Conservation (phyloP, 1,140 invertebrate species). For the Drosophila pandora region DNA sequence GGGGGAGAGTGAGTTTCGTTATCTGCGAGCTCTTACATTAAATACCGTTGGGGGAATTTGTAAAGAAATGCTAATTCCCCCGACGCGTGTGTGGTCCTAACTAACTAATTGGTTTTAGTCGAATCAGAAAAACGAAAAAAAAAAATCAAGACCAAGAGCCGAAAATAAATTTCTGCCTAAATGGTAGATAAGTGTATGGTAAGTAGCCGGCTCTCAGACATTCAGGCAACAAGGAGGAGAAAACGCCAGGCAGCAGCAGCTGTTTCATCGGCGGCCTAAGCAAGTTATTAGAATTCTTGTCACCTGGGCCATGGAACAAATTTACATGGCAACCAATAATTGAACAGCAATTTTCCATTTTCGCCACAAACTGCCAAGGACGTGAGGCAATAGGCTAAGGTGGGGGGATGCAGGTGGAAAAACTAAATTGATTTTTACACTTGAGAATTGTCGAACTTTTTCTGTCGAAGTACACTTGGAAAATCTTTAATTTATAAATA, state of each 20-base stretch:
- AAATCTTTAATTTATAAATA: neutral
- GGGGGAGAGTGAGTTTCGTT: slow-evolving; percentile 43
- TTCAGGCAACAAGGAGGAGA: neutral
- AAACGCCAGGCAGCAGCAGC: neutral
- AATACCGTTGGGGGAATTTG: slow-evolving; percentile 78
- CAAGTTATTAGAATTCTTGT: slow-evolving; percentile 81
- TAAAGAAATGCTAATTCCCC: slow-evolving; percentile 71
- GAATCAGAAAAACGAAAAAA: slow-evolving; percentile 21
- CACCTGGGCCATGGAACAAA: slow-evolving; percentile 63
- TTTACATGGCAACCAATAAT: slow-evolving; percentile 78
- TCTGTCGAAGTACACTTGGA: slow-evolving; percentile 1
- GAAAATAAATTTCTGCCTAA: slow-evolving; percentile 75
- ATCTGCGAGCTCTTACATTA: slow-evolving; percentile 67
- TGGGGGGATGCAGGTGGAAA: slow-evolving; percentile 14
- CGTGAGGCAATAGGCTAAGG: slow-evolving; percentile 41
- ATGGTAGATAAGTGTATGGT: slow-evolving; percentile 64
- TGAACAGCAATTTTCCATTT: slow-evolving; percentile 82
- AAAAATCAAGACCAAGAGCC: slow-evolving; percentile 3
- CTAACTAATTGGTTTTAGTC: slow-evolving; percentile 73
- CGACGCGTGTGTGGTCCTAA: slow-evolving; percentile 65
- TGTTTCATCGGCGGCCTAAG: slow-evolving; percentile 32
- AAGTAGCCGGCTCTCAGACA: slow-evolving; percentile 9
- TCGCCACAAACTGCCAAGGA: slow-evolving; percentile 74
- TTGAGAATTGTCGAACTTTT: slow-evolving; percentile 17
- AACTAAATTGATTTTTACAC: slow-evolving; percentile 76